These are phyloP conservation scores for Mohoua ochrocephala DNA, from an alignment of 2,113 vertebrate genomes.

Conservation along the genomic window DNA sequence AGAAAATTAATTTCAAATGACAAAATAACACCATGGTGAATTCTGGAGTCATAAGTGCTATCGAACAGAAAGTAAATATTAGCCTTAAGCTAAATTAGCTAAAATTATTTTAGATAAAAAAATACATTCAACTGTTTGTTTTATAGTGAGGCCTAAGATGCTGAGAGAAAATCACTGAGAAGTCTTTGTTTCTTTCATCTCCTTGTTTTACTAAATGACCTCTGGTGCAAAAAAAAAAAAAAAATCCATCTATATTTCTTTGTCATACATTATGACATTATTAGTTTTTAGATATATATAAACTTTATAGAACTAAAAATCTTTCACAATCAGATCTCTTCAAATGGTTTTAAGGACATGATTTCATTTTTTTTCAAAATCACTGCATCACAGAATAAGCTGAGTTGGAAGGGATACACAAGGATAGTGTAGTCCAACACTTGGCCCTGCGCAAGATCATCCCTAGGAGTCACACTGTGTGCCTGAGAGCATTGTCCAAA, in stretches of 20 bases:
- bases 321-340: not conserved
- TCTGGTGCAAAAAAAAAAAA: not conserved
- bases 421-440: rapidly evolving
- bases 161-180: not conserved
- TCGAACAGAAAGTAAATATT: not conserved
- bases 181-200: not conserved
- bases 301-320: not conserved
- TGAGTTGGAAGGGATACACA: not conserved
- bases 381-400: not conserved
- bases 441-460: not conserved
- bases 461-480: not conserved
- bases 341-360: not conserved
- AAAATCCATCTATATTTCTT: not conserved
- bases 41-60: not conserved
- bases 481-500: not conserved
- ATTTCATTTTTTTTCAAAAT: not conserved
- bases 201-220: not conserved
- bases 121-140: not conserved
- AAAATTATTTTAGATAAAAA: not conserved
- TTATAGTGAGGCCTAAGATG: not conserved
- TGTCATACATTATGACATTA: not conserved
- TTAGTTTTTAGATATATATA: too few relatives aligned
- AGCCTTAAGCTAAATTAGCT: not conserved
- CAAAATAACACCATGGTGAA: not conserved
- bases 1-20: not conserved